Conservation (phyloP, 37 sponge, comb jelly and placozoan genomes). For the Aphrocallistes beatrix region DNA sequence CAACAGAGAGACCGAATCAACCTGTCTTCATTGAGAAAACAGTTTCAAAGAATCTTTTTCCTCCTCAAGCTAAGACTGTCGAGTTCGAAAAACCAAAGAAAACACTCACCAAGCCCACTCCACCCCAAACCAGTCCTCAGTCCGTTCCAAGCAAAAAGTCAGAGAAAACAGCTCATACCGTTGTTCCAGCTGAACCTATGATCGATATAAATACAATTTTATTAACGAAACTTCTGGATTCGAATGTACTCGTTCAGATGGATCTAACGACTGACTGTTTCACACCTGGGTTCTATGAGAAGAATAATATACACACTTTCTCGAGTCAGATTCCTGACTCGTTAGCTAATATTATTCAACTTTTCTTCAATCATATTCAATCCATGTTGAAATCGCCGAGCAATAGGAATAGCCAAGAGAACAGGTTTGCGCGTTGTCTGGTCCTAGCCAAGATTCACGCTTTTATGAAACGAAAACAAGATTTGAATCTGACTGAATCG, state of each 20-base stretch:
- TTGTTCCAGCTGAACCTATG: neutral
- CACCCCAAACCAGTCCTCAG: no score
- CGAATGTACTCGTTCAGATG: neutral
- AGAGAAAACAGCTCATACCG: no score
- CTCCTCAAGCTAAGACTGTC: no score
- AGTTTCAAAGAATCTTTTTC: no score
- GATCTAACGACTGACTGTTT: neutral
- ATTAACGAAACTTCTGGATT: neutral
- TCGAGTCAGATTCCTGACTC: neutral
- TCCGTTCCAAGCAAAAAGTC: no score
- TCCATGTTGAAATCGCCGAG: neutral
- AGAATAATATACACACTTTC: neutral
- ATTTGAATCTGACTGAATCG: neutral
- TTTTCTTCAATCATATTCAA: constrained; percentile 11
- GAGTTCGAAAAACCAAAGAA: no score
- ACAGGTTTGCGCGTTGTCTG: neutral
- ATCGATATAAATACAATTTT: neutral
- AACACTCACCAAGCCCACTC: no score
- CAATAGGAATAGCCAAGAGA: neutral
- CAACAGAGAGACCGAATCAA: no score
- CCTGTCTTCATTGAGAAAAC: no score
- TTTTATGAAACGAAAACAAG: neutral
- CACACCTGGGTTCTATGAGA: neutral
- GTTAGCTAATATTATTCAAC: neutral
- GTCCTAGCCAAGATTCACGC: neutral